Conservation (phyloP, 1,140 invertebrate genomes). For the Drosophila prosaltans region DNA sequence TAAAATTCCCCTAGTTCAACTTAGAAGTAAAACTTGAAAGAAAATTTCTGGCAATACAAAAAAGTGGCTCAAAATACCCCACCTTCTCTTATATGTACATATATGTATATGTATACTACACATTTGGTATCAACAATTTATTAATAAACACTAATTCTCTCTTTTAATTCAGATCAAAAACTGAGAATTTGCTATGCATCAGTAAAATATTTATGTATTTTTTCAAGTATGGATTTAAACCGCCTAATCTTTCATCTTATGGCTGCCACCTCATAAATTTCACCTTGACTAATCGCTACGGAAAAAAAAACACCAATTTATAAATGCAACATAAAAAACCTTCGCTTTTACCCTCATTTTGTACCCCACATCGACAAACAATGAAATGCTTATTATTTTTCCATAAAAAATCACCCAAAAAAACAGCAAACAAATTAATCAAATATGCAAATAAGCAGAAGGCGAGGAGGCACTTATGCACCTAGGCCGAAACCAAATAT, state of each 20-base stretch:
- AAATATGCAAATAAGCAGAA: conserved; percentile 74
- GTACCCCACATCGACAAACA: conserved; percentile 14
- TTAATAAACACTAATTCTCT: too few species aligned
- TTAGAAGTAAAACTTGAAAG: too few species aligned
- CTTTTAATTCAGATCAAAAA: too few species aligned
- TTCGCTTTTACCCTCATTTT: conserved; percentile 18
- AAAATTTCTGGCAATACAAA: too few species aligned
- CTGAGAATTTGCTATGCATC: too few species aligned
- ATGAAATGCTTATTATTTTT: conserved; percentile 77
- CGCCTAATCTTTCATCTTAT: conserved; percentile 9
- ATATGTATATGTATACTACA: too few species aligned
- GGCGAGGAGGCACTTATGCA: conserved; percentile 30
- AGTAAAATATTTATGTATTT: too few species aligned
- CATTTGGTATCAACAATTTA: too few species aligned
- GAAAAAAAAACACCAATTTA: neutral
- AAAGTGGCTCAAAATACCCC: too few species aligned
- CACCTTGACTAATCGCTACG: neutral
- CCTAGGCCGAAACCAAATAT: conserved; percentile 15
- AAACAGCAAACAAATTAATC: conserved; percentile 71
- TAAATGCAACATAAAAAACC: neutral
- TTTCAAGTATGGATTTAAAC: too few species aligned
- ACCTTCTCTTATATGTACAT: too few species aligned
- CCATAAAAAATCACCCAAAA: conserved; percentile 78
- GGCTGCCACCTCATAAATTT: conserved; percentile 16
- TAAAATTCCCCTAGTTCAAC: too few species aligned